These are phyloP conservation scores for Schlechtendalia chinensis DNA, from an alignment of 1,140 invertebrate species.

Conservation along the genomic window DNA sequence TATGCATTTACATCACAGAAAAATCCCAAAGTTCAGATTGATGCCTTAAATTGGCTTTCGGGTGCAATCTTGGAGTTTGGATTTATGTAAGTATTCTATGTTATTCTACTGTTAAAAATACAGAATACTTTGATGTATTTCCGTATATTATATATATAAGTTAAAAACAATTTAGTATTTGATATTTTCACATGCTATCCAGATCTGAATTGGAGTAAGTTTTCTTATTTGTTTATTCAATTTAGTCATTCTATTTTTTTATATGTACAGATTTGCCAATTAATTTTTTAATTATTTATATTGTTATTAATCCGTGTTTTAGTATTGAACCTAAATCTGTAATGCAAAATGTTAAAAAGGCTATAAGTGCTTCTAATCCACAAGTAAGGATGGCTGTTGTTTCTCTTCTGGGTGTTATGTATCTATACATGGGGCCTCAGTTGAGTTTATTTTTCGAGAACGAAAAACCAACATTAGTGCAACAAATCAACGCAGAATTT, in stretches of 20 bases:
- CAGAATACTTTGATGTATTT: not conserved
- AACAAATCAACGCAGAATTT: constrained; percentile 84
- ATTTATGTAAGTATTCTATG: constrained; percentile 62
- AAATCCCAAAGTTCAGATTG: constrained; percentile 87
- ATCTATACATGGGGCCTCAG: constrained; percentile 76
- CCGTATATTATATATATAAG: no score
- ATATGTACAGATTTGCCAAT: not conserved
- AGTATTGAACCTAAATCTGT: constrained; percentile 76
- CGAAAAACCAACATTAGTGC: constrained; percentile 80
- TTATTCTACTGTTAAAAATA: not conserved
- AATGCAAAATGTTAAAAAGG: constrained; percentile 80
- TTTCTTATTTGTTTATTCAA: no score
- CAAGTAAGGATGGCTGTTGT: constrained; percentile 75
- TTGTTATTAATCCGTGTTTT: constrained; percentile 36
- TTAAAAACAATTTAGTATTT: no score
- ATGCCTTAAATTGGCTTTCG: constrained; percentile 77
- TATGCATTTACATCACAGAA: constrained; percentile 79
- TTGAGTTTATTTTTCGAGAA: constrained; percentile 78
- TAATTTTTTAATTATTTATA: not conserved
- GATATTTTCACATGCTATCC: constrained; percentile 11
- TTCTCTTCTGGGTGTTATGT: constrained; percentile 67
- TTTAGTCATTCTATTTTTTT: no score
- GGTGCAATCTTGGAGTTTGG: constrained; percentile 82
- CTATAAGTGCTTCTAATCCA: constrained; percentile 78
- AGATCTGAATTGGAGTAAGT: constrained; percentile 45